Base-by-base conservation (phyloP, 2,797 vertebrate genomes). In the Enteromius unitaeniatus region DNA sequence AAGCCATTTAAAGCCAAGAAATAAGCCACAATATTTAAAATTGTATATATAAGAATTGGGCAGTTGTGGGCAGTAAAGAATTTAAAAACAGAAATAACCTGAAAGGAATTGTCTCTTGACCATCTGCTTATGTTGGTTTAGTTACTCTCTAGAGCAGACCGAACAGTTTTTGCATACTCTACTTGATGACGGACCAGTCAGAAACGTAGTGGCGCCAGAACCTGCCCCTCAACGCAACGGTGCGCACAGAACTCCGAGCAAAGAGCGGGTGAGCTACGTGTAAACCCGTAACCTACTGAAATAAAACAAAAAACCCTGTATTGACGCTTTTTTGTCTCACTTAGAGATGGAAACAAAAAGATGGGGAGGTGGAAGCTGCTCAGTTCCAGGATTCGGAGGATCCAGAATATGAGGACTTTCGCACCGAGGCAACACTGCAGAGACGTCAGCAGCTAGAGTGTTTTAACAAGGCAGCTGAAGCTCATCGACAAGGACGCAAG, bases 341-440 rank as follows among this genome's bases (percentile, higher is more conserved):
- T 26, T 68, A 89, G 89, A 87, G 53, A 73, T 53, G 77, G 67
- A 90, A 95, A 91, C 79, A 21, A 62, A 94, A 92, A 89, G 93
- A 91, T 79, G 82, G 3, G 0, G 95, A 93, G 81, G 90, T 92
- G 28, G 88, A 91, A 10, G 53, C 64, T 64, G 40, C 58, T 65
- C 31, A 89, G 53, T 98, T 96, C 89, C 98, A 99, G 91, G 96
- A 98, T 72, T 94, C 94, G 2, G 95, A 97, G 62, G 96, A 96
- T 89, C 97, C 97, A 3, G 94, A 96, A 28, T 99, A 99, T 1
- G 91, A 96, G 11, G 98, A 99, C 91, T 97, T 97, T 86, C 94
- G 98, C 90, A 96, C 97, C 0, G 97, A 99, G 89, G 98, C 98
- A 49, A 93, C 93, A 76, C 91, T 97, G 80, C 97, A 99, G 91